Evolutionary conservation across 2,113 vertebrate species (phyloP), one percentile per base, ranked within the genome.

Genomic region (Tor tambroides): DNA sequence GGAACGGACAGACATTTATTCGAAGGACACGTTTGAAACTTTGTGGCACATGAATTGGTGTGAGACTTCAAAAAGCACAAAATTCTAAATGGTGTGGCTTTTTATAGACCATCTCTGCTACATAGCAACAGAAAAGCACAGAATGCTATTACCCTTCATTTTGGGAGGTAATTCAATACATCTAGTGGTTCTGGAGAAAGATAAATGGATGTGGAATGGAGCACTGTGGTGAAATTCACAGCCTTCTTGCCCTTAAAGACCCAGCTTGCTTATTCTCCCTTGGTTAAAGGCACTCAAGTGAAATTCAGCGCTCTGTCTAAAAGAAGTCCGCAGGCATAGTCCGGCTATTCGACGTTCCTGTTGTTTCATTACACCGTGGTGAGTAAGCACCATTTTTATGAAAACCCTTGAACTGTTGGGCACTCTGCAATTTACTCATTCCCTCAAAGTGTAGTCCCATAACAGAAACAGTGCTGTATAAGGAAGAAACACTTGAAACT

Each of bases 171-270:
- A 84, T 74, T 84, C 69, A 84, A 72, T 74, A 54, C 49, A 71
- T 71, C 80, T 49, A 83, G 43, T 10, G 32, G 41, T 54, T 69
- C 43, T 54, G 46, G 28, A 71, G 49, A 74, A 74, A 84, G 69
- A 74, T 74, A 84, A 84, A 74, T 74, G 51, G 30, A 84, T 84
- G 69, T 74, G 82, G 32, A 84, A 74, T 84, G 49, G 67, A 59
- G 69, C 69, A 59, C 69, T 19, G 67, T 6, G 49, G 30, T 74
- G 49, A 59, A 51, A 83, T 83, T 19, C 11, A 12, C 65, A 2
- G 67, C 82, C 49, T 56, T 71, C 14, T 87, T 76, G 59, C 12
- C 76, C 76, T 71, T 63, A 84, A 86, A 43, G 78, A 67, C 32
- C 51, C 85, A 83, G 67, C 51, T 56, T 75, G 19, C 51, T 54